A percentile compares a stretch with the other conserved stretches of the same genome.
phyloP scores from a whole-genome alignment of 2,797 vertebrate species.

The Betta splendens region DNA sequence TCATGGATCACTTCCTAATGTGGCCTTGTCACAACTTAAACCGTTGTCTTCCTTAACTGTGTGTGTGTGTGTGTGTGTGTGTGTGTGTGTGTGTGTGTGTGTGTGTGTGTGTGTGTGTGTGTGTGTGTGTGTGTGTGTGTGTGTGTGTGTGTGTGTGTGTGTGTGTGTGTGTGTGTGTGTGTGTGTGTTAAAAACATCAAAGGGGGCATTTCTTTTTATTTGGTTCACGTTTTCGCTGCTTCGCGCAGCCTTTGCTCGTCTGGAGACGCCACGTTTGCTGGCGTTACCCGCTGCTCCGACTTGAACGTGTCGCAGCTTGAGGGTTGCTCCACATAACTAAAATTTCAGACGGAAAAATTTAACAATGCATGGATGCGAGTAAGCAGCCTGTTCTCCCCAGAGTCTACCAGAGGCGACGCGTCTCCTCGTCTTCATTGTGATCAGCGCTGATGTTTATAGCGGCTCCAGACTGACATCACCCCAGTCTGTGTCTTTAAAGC shows the following conservation, averaged over 20 bases:
- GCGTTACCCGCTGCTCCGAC: slow-evolving; percentile 8
- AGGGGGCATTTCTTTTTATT: slow-evolving; percentile 1
- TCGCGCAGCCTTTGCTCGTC: slow-evolving; percentile 15
- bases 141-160: slow-evolving; percentile 33
- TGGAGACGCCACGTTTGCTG: slow-evolving; percentile 16
- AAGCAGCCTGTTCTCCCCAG: slow-evolving; percentile 41
- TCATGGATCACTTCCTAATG: slow-evolving; percentile 47
- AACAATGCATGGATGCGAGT: slow-evolving; percentile 21
- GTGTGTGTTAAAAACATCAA: neutral
- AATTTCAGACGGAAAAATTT: slow-evolving; percentile 50
- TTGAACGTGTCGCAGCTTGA: slow-evolving; percentile 38
- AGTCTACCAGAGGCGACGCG: slow-evolving; percentile 42
- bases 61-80: slow-evolving; percentile 5
- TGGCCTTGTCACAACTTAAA: slow-evolving; percentile 35
- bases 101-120: neutral
- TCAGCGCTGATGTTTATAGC: slow-evolving; percentile 51
- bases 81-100: neutral
- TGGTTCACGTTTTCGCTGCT: neutral
- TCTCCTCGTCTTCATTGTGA: slow-evolving; percentile 47
- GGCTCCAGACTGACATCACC: slow-evolving; percentile 6
- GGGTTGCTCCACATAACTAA: slow-evolving; percentile 51
- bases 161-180: slow-evolving; percentile 12
- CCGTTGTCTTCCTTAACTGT: slow-evolving; percentile 34
- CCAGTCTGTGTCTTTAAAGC: slow-evolving; percentile 1
- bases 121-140: neutral